Evolutionary conservation across 2,113 vertebrate species (phyloP), one percentile per base, ranked within the genome.

Genomic region (Clupea harengus): DNA sequence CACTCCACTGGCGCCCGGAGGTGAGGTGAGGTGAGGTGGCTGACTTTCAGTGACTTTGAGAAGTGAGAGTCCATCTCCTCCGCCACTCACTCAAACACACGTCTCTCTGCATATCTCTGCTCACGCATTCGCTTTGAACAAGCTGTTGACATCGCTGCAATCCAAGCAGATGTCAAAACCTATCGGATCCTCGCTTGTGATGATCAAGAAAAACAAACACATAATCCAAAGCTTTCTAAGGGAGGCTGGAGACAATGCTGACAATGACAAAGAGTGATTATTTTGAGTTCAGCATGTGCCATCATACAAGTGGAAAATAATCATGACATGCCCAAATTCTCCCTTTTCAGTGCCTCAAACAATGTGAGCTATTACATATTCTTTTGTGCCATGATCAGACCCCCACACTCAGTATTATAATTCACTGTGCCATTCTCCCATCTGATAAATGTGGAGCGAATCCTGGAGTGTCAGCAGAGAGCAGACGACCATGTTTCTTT

Each of bases 11-110:
- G 25, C 25, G 11, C 52, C 10, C 18, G 15, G 54, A 25, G 57
- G 84, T 15, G 54, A 25, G 83, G 84, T 28, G 39, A 45, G 57
- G 84, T 15, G 54, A 25, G 83, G 84, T 28, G 39, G 25, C 18
- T 20, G 50, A 81, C 39, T 57, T 54, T 81, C 44, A 6, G 22
- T 81, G 78, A 81, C 67, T 85, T 50, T 54, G 47, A 84, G 20
- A 25, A 39, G 32, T 45, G 49, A 81, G 25, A 2, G 64, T 28
- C 64, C 64, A 67, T 67, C 64, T 67, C 22, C 6, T 64, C 57
- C 6, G 7, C 57, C 57, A n/a, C 18, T 64, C 57, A 39, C n/a
- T n/a, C n/a, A n/a, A n/a, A n/a, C 39, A 39, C 39, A 39, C 39
- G 39, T 39, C 39, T 39, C 1, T 39, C 39, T 39, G 39, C 39